Evolutionary conservation across 2,113 vertebrate genomes (phyloP).

Genomic region (Empidonax traillii): DNA sequence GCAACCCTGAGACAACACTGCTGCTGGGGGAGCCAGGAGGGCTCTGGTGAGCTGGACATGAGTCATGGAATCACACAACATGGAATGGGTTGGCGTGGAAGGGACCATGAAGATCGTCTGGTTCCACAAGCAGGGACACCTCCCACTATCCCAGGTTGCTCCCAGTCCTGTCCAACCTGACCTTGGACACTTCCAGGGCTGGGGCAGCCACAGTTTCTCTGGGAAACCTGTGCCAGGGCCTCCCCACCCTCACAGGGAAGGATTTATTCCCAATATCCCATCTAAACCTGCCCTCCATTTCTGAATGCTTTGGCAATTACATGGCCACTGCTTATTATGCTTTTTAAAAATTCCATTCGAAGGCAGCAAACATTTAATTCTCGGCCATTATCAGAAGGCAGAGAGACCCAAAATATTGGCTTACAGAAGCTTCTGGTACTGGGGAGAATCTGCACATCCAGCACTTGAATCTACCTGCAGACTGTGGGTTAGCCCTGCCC

Average conservation of each 20-base stretch:
- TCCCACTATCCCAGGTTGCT: not conserved
- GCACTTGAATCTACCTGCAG: not conserved
- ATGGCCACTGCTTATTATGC: not conserved
- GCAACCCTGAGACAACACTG: not conserved
- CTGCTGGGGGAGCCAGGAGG: not conserved
- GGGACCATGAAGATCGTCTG: accelerated
- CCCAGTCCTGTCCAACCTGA: not conserved
- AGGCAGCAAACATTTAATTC: not conserved
- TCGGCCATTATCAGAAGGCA: not conserved
- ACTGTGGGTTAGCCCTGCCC: not conserved
- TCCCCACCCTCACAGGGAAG: not conserved
- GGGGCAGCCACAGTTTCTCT: not conserved
- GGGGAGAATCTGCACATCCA: not conserved
- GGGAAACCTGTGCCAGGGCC: not conserved
- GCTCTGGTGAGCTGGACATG: accelerated
- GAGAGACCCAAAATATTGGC: not conserved
- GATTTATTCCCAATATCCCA: not conserved
- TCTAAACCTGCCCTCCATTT: not conserved
- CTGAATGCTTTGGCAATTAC: not conserved
- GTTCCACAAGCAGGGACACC: not conserved
- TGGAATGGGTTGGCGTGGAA: not conserved
- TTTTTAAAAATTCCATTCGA: not conserved
- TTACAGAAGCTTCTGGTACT: not conserved
- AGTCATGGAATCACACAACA: not conserved
- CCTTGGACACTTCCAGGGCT: not conserved